These are phyloP conservation scores for Brachypodius melanocephalos DNA, from an alignment of 2,113 vertebrate genomes.

Conservation along the genomic window DNA sequence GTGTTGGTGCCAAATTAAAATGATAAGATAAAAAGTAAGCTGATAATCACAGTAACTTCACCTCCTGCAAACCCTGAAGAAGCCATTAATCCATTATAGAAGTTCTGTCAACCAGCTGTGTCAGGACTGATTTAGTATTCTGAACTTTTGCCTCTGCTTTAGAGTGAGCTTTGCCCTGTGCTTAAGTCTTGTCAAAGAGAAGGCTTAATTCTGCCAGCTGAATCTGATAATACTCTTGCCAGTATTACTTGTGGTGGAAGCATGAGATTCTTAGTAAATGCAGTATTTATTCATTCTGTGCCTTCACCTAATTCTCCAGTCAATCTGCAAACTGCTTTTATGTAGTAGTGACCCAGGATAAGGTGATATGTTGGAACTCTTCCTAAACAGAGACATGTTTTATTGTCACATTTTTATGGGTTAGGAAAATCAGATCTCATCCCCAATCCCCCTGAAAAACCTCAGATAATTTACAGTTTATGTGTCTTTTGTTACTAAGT, in stretches of 20 bases:
- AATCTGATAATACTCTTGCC: not conserved
- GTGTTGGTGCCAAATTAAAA: not conserved
- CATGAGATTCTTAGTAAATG: not conserved
- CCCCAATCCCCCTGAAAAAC: not conserved
- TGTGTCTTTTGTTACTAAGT: not conserved
- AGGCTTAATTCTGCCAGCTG: not conserved
- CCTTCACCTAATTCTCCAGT: constrained; percentile 67
- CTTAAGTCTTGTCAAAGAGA: not conserved
- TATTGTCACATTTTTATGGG: not conserved
- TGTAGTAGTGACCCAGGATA: constrained; percentile 73
- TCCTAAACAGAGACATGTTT: constrained; percentile 67
- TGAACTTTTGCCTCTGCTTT: not conserved
- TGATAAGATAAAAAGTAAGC: not conserved
- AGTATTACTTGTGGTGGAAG: not conserved
- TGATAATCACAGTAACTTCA: not conserved
- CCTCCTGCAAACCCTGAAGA: not conserved
- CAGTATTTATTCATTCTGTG: constrained; percentile 67
- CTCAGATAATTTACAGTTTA: not conserved
- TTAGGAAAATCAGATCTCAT: not conserved
- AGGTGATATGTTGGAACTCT: constrained; percentile 68
- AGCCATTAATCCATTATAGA: not conserved
- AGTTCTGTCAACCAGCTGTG: not conserved
- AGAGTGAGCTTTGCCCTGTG: not conserved
- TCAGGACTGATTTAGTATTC: not conserved
- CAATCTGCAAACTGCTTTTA: constrained; percentile 64